These are phyloP conservation scores for Cinara cedri DNA, from an alignment of 2,888 invertebrate genomes.

Conservation along the genomic window DNA sequence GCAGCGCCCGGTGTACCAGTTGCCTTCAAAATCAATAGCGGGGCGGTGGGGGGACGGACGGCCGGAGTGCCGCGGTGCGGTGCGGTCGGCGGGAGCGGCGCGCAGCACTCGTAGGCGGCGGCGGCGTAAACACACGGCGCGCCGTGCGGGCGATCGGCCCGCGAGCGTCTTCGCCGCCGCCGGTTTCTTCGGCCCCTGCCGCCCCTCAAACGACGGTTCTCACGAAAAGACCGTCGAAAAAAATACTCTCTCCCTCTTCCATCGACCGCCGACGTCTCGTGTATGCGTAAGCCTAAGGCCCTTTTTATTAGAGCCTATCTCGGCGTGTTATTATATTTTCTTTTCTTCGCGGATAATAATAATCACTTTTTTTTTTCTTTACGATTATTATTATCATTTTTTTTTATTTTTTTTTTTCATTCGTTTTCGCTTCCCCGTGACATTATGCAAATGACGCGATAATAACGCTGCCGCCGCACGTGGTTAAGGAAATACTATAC, in stretches of 20 bases:
- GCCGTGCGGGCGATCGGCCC: constrained; percentile 45
- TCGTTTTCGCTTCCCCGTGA: not conserved
- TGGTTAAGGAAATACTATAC: not conserved
- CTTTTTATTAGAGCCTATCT: constrained; percentile 44
- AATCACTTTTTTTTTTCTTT: constrained; percentile 23
- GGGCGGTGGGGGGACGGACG: constrained; percentile 3
- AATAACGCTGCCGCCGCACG: constrained; percentile 1
- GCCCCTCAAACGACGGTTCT: not conserved
- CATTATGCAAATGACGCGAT: constrained; percentile 36
- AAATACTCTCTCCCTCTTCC: constrained; percentile 41
- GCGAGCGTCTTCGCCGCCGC: constrained; percentile 50
- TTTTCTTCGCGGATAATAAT: constrained; percentile 16
- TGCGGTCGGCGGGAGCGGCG: not conserved
- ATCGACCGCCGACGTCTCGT: constrained; percentile 23
- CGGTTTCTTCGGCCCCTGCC: constrained; percentile 40
- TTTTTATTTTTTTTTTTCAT: not conserved
- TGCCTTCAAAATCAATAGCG: constrained; percentile 57
- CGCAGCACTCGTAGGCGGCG: not conserved
- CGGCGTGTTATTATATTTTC: constrained; percentile 9
- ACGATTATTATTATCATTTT: constrained; percentile 41
- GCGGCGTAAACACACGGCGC: not conserved
- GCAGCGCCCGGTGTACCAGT: constrained; percentile 56
- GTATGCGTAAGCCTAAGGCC: constrained; percentile 30
- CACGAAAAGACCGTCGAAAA: constrained; percentile 2
- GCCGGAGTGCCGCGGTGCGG: not conserved